phyloP scores from a whole-genome alignment of 1,140 invertebrate species.

The Cydia amplana region DNA sequence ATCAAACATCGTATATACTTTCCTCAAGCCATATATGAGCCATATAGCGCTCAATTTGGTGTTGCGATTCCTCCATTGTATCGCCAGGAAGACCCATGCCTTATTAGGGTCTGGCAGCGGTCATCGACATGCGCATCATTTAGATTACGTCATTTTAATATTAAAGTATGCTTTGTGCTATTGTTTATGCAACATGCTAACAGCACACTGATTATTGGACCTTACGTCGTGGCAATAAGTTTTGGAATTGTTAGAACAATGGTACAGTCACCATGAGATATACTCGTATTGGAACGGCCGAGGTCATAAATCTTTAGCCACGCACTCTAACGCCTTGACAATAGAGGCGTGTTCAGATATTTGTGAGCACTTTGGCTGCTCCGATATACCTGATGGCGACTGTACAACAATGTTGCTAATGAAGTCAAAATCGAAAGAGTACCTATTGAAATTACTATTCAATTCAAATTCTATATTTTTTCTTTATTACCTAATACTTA shows the following conservation, averaged over 20 bases:
- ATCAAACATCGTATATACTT: too few species aligned
- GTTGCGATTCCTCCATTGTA: constrained; percentile 3
- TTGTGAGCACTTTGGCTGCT: neutral
- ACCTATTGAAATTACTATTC: too few species aligned
- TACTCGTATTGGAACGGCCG: too few species aligned
- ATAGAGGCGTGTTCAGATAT: too few species aligned
- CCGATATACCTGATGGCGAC: neutral
- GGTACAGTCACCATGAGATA: too few species aligned
- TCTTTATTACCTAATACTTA: too few species aligned
- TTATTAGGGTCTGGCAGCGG: neutral
- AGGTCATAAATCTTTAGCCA: too few species aligned
- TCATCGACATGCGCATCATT: neutral
- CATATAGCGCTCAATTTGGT: neutral
- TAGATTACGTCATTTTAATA: neutral
- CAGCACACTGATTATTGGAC: neutral
- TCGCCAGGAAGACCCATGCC: neutral
- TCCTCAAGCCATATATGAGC: neutral
- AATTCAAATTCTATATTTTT: too few species aligned
- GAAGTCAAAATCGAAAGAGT: neutral
- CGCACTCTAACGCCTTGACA: too few species aligned
- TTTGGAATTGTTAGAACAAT: too few species aligned
- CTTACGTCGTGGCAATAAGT: neutral
- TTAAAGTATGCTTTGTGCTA: neutral
- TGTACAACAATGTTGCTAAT: neutral
- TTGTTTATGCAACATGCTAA: neutral